Conservation (phyloP, 1,140 invertebrate genomes). For the Hirudo medicinalis region DNA sequence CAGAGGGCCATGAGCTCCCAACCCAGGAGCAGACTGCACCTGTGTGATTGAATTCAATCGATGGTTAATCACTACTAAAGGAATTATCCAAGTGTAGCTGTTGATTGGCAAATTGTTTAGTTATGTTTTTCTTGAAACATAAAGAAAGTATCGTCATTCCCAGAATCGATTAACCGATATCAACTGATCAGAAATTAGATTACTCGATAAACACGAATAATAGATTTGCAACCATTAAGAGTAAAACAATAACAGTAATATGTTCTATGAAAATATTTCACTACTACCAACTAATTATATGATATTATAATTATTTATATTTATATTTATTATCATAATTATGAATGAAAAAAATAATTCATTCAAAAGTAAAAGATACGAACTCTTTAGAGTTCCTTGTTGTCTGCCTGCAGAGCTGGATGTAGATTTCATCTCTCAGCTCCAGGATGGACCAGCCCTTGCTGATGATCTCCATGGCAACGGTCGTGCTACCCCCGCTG, state of each 20-base stretch:
- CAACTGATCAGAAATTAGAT: too few species aligned
- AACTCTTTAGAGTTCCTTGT: slow-evolving; percentile 76
- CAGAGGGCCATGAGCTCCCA: slow-evolving; percentile 88
- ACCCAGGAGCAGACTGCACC: slow-evolving; percentile 55
- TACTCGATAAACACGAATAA: too few species aligned
- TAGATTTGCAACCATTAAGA: too few species aligned
- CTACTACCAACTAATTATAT: background rate
- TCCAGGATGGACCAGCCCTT: slow-evolving; percentile 62
- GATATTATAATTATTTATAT: too few species aligned
- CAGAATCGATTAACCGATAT: background rate
- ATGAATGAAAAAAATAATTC: background rate
- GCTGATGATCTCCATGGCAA: slow-evolving; percentile 62
- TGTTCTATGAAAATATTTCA: background rate
- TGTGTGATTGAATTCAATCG: background rate
- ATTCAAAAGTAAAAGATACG: slow-evolving; percentile 23
- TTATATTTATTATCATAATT: too few species aligned
- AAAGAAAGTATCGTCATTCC: background rate
- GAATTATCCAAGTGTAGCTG: background rate
- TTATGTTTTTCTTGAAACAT: background rate
- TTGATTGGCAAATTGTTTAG: too few species aligned
- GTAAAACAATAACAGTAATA: too few species aligned
- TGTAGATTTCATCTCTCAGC: slow-evolving; percentile 79
- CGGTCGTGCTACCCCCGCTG: slow-evolving; percentile 3
- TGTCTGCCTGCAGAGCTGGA: slow-evolving; percentile 84
- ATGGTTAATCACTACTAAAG: background rate